Percentiles rank a stretch among this genome's conserved stretches.
Evolutionary conservation across 2,888 invertebrate genomes (phyloP).

Genomic region (Coremacera marginata): DNA sequence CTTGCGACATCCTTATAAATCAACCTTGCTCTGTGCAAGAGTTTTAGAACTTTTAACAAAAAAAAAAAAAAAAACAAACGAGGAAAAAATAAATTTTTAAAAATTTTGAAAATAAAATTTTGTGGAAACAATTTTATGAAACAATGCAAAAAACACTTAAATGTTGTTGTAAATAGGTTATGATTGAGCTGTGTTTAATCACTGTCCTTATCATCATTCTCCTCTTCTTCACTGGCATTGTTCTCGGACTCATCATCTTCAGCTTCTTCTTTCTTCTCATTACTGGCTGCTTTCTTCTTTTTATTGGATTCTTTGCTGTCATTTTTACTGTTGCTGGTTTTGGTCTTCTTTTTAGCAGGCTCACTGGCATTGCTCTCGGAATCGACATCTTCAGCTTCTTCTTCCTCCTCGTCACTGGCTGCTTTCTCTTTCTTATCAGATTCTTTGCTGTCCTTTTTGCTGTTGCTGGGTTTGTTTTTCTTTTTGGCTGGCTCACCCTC

Average conservation of each 20-base stretch:
- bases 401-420: constrained; percentile 63
- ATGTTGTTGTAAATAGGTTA: neutral
- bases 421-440: constrained; percentile 52
- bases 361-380: constrained; percentile 59
- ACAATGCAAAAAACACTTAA: neutral
- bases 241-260: constrained; percentile 68
- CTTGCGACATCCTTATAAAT: no score
- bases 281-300: constrained; percentile 54
- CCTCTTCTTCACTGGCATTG: constrained; percentile 45
- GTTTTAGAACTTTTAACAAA: no score
- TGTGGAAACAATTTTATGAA: neutral
- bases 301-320: constrained; percentile 53
- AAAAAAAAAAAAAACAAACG: neutral
- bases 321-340: constrained; percentile 49
- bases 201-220: constrained; percentile 53
- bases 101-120: no score
- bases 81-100: neutral
- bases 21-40: no score
- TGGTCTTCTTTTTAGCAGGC: constrained; percentile 39
- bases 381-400: constrained; percentile 53
- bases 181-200: constrained; percentile 54
- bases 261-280: constrained; percentile 64
- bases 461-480: constrained; percentile 49
- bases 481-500: constrained; percentile 41
- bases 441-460: constrained; percentile 48